Evolutionary conservation across 2,113 vertebrate species (phyloP).

Genomic region (Galeopterus variegatus): DNA sequence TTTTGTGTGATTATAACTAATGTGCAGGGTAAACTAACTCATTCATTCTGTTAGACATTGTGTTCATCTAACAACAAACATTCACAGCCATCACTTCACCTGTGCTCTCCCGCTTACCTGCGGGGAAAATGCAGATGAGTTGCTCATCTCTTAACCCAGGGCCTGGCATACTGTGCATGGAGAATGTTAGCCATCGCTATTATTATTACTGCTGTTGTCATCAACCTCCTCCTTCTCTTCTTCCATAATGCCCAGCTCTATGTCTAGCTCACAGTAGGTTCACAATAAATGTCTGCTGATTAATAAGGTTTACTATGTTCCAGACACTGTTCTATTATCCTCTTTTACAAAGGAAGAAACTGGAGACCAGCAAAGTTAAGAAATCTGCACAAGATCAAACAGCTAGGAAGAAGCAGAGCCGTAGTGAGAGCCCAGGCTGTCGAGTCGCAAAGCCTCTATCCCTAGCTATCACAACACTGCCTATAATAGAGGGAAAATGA

Average conservation of each 20-base stretch:
- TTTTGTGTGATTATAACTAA: not conserved
- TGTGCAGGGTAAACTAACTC: not conserved
- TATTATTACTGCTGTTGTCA: not conserved
- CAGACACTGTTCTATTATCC: not conserved
- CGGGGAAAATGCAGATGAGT: too few species aligned
- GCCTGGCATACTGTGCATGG: rapidly evolving
- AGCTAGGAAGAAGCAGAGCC: not conserved
- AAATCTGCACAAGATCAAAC: not conserved
- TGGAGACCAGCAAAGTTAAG: not conserved
- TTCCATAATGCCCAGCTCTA: too few species aligned
- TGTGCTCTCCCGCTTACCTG: too few species aligned
- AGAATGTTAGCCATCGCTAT: not conserved
- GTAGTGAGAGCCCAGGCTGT: not conserved
- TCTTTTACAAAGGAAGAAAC: not conserved
- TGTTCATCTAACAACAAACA: too few species aligned
- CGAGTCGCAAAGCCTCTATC: not conserved
- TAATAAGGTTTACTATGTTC: not conserved
- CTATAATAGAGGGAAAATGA: not conserved
- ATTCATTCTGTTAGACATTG: not conserved
- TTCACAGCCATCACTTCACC: too few species aligned
- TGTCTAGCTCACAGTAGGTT: not conserved
- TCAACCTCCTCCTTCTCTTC: not conserved
- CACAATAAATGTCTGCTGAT: not conserved
- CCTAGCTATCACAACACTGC: not conserved
- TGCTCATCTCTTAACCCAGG: not conserved